These are phyloP conservation scores for Choloepus didactylus DNA, from an alignment of 2,797 vertebrate genomes.

Conservation along the genomic window DNA sequence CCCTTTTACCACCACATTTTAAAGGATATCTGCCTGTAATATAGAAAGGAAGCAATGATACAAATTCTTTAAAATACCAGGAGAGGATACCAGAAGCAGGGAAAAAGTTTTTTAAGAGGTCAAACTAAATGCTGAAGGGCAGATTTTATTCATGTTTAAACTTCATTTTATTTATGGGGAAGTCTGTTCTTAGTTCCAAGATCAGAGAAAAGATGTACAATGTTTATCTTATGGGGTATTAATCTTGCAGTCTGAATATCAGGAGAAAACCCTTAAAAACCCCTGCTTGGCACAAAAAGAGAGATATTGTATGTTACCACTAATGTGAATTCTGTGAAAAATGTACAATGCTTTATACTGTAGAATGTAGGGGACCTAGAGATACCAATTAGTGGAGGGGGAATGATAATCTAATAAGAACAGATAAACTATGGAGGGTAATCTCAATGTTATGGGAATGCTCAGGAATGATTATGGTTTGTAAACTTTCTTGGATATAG, in stretches of 20 bases:
- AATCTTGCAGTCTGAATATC: not conserved
- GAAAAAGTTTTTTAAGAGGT: not conserved
- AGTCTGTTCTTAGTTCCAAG: not conserved
- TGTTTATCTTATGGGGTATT: not conserved
- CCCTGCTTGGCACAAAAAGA: too few relatives aligned
- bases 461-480: too few relatives aligned
- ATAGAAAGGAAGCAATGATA: not conserved
- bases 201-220: not conserved
- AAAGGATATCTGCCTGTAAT: not conserved
- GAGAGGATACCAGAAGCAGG: not conserved
- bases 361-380: too few relatives aligned
- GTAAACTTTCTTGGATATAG: too few relatives aligned
- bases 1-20: not conserved
- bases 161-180: not conserved
- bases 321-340: too few relatives aligned
- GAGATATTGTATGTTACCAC: too few relatives aligned
- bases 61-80: not conserved
- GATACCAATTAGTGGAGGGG: too few relatives aligned
- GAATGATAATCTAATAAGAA: too few relatives aligned
- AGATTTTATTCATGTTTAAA: conserved; percentile 2
- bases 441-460: too few relatives aligned
- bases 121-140: not conserved
- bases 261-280: not conserved
- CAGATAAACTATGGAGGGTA: too few relatives aligned
- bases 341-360: too few relatives aligned